Percentiles rank a stretch among this genome's conserved stretches.
These are phyloP conservation scores for Halesus radiatus DNA, from an alignment of 1,140 invertebrate species.

Conservation along the genomic window DNA sequence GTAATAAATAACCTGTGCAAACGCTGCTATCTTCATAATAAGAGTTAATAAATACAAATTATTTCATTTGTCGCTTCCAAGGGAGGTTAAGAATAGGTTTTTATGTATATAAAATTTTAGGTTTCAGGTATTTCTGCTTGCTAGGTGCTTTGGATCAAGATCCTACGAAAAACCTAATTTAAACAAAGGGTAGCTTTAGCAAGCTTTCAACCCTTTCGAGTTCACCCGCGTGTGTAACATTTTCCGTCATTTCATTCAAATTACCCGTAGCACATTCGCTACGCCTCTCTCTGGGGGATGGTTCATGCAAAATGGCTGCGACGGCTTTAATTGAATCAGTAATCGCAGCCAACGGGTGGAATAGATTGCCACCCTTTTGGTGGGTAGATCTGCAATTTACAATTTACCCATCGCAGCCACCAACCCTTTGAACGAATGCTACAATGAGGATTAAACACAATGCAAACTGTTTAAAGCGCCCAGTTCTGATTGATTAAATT, in stretches of 20 bases:
- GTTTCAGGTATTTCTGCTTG: no score
- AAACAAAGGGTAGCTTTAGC: background rate
- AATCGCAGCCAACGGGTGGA: slow-evolving; percentile 44
- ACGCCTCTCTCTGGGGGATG: background rate
- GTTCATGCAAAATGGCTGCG: slow-evolving; percentile 47
- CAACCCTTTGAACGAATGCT: slow-evolving; percentile 54
- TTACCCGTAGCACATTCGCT: background rate
- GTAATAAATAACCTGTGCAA: no score
- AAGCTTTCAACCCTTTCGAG: slow-evolving; percentile 21
- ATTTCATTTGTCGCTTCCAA: no score
- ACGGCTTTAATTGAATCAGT: slow-evolving; percentile 54
- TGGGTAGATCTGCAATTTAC: slow-evolving; percentile 46
- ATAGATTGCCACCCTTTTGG: slow-evolving; percentile 41
- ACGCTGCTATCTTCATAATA: no score
- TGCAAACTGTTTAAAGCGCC: background rate
- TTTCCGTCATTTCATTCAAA: slow-evolving; percentile 43
- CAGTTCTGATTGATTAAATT: slow-evolving; percentile 1
- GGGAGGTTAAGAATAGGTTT: no score
- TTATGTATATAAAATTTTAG: no score
- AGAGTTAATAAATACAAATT: no score
- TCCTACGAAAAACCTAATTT: background rate
- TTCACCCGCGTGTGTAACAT: slow-evolving; percentile 32
- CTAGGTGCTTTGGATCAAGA: background rate
- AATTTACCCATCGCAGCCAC: slow-evolving; percentile 46
- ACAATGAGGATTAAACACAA: slow-evolving; percentile 16